A percentile compares a stretch with the other conserved stretches of the same genome.
Evolutionary conservation across 2,113 vertebrate species (phyloP).

Genomic region (Urocynchramus pylzowi): DNA sequence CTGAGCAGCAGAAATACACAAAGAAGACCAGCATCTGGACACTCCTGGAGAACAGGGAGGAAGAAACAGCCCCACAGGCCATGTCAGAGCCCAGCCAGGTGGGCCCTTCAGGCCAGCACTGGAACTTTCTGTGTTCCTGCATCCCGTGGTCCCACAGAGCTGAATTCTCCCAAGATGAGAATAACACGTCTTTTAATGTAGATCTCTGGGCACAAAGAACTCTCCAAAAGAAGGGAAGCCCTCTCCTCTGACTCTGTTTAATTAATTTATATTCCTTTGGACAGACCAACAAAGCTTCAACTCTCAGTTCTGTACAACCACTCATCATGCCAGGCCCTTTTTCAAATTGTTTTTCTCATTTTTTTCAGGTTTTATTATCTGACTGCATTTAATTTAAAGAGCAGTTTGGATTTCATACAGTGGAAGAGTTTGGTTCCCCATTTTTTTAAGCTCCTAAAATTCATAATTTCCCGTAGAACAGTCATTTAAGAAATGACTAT

Average conservation of each 20-base stretch:
- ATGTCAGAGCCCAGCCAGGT: background rate
- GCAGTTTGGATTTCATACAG: background rate
- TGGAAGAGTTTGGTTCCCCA: background rate
- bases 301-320: background rate
- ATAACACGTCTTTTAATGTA: background rate
- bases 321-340: background rate
- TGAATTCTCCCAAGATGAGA: background rate
- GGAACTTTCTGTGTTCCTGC: background rate
- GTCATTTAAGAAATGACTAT: background rate
- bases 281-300: background rate
- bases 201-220: background rate
- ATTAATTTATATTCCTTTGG: background rate
- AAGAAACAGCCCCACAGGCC: background rate
- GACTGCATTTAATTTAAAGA: background rate
- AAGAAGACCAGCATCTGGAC: background rate
- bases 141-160: background rate
- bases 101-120: rapidly evolving
- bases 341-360: background rate
- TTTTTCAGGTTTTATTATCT: background rate
- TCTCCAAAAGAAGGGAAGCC: background rate
- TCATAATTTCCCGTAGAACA: background rate
- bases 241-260: background rate
- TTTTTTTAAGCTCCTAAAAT: background rate
- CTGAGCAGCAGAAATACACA: background rate
- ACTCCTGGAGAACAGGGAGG: background rate